These are phyloP conservation scores for Heliconius cydno DNA, from an alignment of 2,888 invertebrate species.

Conservation along the genomic window DNA sequence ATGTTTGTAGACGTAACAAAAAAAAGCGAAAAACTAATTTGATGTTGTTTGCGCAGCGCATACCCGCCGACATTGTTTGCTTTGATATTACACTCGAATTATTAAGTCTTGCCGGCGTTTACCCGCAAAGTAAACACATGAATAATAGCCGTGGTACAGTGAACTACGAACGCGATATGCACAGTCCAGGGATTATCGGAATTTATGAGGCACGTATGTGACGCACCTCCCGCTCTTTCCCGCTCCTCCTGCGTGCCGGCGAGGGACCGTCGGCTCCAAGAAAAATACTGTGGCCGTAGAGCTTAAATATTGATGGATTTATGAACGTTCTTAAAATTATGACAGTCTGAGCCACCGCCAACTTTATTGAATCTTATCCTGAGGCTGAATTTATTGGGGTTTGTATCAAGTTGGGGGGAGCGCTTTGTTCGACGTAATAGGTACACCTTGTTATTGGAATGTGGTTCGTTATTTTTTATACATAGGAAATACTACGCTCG, in stretches of 20 bases:
- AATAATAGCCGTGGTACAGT: slow-evolving; percentile 72
- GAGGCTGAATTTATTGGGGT: slow-evolving; percentile 71
- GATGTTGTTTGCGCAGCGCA: slow-evolving; percentile 41
- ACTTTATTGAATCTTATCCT: slow-evolving; percentile 78
- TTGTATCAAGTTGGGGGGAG: slow-evolving; percentile 64
- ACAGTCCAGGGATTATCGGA: slow-evolving; percentile 74
- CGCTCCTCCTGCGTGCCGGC: slow-evolving; percentile 41
- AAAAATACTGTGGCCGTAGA: slow-evolving; percentile 77
- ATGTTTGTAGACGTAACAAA: slow-evolving; percentile 9
- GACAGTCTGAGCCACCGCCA: slow-evolving; percentile 71
- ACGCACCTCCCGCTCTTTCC: slow-evolving; percentile 64
- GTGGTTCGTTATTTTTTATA: slow-evolving; percentile 46
- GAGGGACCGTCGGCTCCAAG: slow-evolving; percentile 60
- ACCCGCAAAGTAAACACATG: slow-evolving; percentile 73
- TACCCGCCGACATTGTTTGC: slow-evolving; percentile 57
- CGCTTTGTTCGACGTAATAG: slow-evolving; percentile 58
- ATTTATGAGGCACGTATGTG: slow-evolving; percentile 78
- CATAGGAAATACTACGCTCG: slow-evolving; percentile 32
- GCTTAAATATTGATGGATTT: slow-evolving; percentile 83
- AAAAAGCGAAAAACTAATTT: slow-evolving; percentile 45
- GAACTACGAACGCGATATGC: slow-evolving; percentile 66
- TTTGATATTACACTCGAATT: slow-evolving; percentile 67
- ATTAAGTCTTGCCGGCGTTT: slow-evolving; percentile 71
- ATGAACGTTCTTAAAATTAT: slow-evolving; percentile 80
- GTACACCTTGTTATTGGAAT: slow-evolving; percentile 47